These are phyloP conservation scores for Porites australiensis DNA, from an alignment of 64 coral and sea anemone species.

Conservation along the genomic window DNA sequence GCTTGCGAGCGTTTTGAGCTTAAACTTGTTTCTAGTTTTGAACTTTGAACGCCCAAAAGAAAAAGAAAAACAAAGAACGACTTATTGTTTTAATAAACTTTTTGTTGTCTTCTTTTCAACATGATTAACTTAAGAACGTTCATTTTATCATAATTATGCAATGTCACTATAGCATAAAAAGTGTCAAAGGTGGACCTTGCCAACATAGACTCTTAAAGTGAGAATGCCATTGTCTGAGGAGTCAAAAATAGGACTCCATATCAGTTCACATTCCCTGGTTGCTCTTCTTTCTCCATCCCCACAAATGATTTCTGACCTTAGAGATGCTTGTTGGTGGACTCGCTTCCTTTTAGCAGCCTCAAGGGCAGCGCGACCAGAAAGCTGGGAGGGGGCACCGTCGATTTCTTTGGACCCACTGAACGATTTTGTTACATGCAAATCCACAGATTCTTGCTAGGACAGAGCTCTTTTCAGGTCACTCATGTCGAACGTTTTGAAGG, in stretches of 20 bases:
- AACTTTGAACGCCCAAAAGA: no score
- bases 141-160: no score
- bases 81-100: no score
- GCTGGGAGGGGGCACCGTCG: neutral
- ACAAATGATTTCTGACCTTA: constrained; percentile 27
- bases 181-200: neutral
- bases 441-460: constrained; percentile 39
- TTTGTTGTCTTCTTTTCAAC: no score
- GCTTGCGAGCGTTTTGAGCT: no score
- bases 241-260: constrained; percentile 45
- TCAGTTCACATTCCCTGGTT: constrained; percentile 43
- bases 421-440: constrained; percentile 6
- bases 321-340: constrained; percentile 15
- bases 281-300: constrained; percentile 23
- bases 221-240: constrained; percentile 31
- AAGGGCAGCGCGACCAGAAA: constrained; percentile 41
- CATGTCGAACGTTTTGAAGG: constrained; percentile 30
- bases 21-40: no score
- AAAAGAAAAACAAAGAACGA: no score
- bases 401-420: constrained; percentile 48
- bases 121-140: no score
- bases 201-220: constrained; percentile 33
- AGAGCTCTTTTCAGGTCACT: constrained; percentile 29
- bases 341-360: constrained; percentile 34
- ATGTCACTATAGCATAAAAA: neutral